Percentiles rank a stretch among this genome's conserved stretches.
Conservation (phyloP, 1,140 invertebrate species). For the Brachionus sp. region DNA sequence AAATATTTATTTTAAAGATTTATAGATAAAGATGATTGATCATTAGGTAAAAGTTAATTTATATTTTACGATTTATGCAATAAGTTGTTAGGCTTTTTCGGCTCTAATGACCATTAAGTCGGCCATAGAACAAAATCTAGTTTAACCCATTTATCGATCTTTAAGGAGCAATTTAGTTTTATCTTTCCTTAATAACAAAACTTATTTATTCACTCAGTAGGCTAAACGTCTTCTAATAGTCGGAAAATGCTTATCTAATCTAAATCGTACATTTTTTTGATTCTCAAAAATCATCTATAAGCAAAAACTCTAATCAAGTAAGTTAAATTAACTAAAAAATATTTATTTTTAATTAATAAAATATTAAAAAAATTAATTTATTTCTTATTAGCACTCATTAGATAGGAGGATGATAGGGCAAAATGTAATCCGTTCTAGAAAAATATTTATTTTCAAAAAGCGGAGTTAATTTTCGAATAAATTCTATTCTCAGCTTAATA, state of each 20-base stretch:
- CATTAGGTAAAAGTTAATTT: neutral
- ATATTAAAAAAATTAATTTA: neutral
- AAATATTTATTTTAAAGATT: neutral
- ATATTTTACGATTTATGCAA: neutral
- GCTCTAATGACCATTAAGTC: neutral
- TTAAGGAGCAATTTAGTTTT: neutral
- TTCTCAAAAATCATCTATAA: constrained; percentile 11
- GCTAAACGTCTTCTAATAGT: neutral
- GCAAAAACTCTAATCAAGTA: constrained; percentile 1
- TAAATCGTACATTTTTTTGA: neutral
- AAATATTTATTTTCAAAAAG: neutral
- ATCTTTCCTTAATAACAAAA: neutral
- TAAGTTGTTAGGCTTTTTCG: neutral
- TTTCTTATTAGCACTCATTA: constrained; percentile 3
- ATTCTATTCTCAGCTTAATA: neutral
- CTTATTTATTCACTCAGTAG: neutral
- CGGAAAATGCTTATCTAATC: constrained; percentile 5
- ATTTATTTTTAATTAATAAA: neutral
- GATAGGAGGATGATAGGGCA: neutral
- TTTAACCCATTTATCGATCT: neutral
- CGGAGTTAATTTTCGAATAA: neutral
- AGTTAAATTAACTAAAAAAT: neutral
- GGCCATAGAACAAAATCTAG: neutral
- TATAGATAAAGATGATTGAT: neutral
- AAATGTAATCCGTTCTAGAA: neutral